Evolutionary conservation across 2,888 invertebrate species (phyloP).

Genomic region (Nowickia ferox): DNA sequence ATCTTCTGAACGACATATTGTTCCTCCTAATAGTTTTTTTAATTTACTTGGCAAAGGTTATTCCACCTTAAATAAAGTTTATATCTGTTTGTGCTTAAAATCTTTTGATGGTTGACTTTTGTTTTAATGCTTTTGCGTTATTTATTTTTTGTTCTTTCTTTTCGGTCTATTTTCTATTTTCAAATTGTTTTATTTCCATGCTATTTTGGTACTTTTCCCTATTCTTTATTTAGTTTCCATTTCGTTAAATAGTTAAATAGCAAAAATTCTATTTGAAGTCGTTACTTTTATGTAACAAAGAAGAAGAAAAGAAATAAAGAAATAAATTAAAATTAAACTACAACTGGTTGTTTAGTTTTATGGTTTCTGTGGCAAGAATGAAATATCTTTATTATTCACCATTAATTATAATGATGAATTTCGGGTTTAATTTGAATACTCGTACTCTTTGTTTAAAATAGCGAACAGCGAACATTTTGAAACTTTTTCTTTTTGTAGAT

Average conservation of each 20-base stretch:
- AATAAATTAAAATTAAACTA: neutral
- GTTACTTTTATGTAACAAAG: constrained; percentile 16
- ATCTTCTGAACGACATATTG: too few relatives aligned
- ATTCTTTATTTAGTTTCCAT: constrained; percentile 46
- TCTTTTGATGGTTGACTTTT: constrained; percentile 35
- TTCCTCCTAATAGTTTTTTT: too few relatives aligned
- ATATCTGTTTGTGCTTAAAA: neutral
- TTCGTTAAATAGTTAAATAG: constrained; percentile 58
- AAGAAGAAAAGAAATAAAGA: neutral
- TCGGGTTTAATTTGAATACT: constrained; percentile 17
- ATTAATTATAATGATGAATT: constrained; percentile 63
- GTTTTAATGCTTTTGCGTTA: neutral
- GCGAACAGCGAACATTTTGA: too few relatives aligned
- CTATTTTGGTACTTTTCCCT: neutral
- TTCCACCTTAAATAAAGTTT: neutral
- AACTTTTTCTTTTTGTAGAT: too few relatives aligned
- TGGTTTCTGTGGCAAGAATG: constrained; percentile 46
- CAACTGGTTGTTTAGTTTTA: constrained; percentile 24
- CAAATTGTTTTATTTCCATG: constrained; percentile 19
- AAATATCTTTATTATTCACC: constrained; percentile 50
- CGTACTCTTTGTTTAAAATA: constrained; percentile 15
- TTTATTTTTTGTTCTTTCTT: neutral
- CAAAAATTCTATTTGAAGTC: constrained; percentile 36
- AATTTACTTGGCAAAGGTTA: neutral
- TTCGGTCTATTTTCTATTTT: neutral